These are phyloP conservation scores for Silurus lanzhouensis DNA, from an alignment of 2,797 vertebrate genomes.

Conservation along the genomic window DNA sequence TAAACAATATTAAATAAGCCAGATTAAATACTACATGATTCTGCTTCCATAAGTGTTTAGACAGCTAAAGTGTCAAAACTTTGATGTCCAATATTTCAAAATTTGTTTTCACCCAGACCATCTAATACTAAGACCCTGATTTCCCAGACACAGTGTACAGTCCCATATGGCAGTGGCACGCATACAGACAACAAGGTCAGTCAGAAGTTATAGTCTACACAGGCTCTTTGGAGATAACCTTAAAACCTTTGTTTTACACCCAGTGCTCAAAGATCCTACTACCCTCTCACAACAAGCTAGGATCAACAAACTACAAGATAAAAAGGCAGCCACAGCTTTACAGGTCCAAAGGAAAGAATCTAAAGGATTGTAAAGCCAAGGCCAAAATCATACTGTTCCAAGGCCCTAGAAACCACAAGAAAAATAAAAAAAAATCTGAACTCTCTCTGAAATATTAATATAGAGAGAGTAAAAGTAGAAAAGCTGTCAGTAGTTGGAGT, in stretches of 20 bases:
- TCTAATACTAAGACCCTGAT: neutral
- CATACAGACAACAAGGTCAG: neutral
- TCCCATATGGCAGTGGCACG: neutral
- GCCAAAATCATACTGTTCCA: conserved; percentile 16
- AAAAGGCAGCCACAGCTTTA: neutral
- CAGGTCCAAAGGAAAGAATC: neutral
- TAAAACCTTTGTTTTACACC: conserved; percentile 25
- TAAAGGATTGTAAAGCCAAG: neutral
- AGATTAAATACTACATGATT: neutral
- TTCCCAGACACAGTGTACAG: neutral
- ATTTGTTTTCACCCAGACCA: neutral
- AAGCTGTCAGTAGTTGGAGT: conserved; percentile 31
- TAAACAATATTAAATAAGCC: neutral
- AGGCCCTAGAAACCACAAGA: conserved; percentile 18
- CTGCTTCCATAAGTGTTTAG: neutral
- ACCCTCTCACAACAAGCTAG: neutral
- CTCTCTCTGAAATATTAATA: conserved; percentile 48
- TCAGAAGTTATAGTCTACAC: conserved; percentile 17
- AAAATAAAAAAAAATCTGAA: conserved; percentile 23
- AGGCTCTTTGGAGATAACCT: conserved; percentile 26
- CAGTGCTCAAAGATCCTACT: conserved; percentile 5
- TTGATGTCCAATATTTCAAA: neutral
- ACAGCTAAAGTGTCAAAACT: neutral
- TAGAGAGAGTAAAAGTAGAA: conserved; percentile 25
- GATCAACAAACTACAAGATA: conserved; percentile 8